Evolutionary conservation across 2,113 vertebrate species (phyloP).

Genomic region (Athene cunicularia): DNA sequence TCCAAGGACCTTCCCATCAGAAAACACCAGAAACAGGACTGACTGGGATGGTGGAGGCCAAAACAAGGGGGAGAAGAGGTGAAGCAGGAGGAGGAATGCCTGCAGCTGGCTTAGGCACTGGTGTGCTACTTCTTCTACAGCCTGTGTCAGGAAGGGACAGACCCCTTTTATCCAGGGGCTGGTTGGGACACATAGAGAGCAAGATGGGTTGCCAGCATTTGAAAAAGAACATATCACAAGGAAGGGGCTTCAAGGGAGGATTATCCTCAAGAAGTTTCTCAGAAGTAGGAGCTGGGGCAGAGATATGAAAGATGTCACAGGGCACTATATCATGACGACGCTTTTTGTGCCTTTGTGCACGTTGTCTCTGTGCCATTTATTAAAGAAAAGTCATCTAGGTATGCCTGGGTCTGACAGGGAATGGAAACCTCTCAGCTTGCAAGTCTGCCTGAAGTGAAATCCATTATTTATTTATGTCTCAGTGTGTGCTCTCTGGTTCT

Average conservation of each 20-base stretch:
- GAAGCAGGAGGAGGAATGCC: background rate
- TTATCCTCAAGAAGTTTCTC: background rate
- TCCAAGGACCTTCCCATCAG: background rate
- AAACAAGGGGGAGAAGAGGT: background rate
- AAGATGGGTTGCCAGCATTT: background rate
- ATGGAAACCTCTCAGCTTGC: background rate
- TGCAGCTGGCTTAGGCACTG: background rate
- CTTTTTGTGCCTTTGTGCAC: background rate
- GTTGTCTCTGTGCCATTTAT: background rate
- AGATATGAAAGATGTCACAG: background rate
- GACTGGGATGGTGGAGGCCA: background rate
- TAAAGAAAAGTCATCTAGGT: background rate
- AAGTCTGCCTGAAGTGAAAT: background rate
- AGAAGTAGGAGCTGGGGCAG: background rate
- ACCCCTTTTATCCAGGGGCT: background rate
- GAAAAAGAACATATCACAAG: background rate
- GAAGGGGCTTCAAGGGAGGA: background rate
- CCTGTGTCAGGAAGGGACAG: background rate
- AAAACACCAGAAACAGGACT: background rate
- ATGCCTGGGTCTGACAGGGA: background rate
- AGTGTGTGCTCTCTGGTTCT: background rate
- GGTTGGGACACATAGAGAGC: rapidly evolving
- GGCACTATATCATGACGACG: background rate
- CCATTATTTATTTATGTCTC: background rate
- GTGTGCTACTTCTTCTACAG: background rate